phyloP scores from a whole-genome alignment of 2,888 invertebrate genomes.

The Mythimna albipuncta region DNA sequence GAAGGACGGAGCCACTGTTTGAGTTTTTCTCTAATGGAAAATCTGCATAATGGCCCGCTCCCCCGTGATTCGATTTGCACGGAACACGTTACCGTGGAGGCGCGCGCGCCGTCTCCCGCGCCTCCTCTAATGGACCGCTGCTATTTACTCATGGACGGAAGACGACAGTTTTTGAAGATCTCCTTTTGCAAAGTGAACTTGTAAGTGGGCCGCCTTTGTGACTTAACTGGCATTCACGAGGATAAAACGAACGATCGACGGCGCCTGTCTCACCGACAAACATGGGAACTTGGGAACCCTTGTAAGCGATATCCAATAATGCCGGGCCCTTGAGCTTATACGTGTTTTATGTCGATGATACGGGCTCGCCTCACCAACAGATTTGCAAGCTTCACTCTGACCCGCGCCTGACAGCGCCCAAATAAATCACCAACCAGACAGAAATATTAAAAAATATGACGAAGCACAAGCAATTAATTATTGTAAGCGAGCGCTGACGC shows the following conservation, averaged over 20 bases:
- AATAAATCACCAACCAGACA: conserved; percentile 75
- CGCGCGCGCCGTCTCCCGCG: conserved; percentile 68
- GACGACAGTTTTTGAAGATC: conserved; percentile 79
- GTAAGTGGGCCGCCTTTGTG: conserved; percentile 75
- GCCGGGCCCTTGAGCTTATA: conserved; percentile 72
- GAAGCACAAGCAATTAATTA: conserved; percentile 79
- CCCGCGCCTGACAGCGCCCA: conserved; percentile 66
- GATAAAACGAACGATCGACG: conserved; percentile 75
- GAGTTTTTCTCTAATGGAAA: conserved; percentile 87
- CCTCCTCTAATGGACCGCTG: conserved; percentile 80
- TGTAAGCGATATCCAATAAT: conserved; percentile 85
- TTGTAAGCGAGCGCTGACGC: conserved; percentile 67
- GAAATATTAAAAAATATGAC: conserved; percentile 80
- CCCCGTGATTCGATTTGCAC: conserved; percentile 85
- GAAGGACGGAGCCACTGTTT: conserved; percentile 66
- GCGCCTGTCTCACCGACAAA: conserved; percentile 73
- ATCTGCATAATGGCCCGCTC: conserved; percentile 87
- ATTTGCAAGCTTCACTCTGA: conserved; percentile 61
- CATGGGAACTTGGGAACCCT: conserved; percentile 73
- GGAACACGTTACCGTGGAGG: conserved; percentile 76
- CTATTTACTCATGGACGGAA: conserved; percentile 78
- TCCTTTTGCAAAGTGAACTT: conserved; percentile 76
- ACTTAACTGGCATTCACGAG: conserved; percentile 76
- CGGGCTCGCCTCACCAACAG: conserved; percentile 63
- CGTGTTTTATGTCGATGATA: conserved; percentile 76